phyloP scores from a whole-genome alignment of 1,140 invertebrate genomes.

The Bombus haemorrhoidalis region DNA sequence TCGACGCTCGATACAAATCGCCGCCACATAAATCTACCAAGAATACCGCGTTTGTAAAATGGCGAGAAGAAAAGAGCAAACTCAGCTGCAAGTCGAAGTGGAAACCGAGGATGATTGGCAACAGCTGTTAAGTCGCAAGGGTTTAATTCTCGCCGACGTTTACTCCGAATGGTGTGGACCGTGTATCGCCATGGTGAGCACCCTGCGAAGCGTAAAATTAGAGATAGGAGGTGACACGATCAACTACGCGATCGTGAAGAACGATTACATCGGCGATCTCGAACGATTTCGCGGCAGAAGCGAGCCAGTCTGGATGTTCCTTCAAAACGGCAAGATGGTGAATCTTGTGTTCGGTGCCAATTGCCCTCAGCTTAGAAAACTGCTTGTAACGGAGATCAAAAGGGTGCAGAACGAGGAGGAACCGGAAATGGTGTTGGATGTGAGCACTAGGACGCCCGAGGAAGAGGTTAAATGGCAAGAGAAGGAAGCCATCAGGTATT shows the following conservation, averaged over 20 bases:
- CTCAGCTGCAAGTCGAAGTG: constrained; percentile 89
- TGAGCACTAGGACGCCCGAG: constrained; percentile 28
- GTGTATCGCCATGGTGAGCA: constrained; percentile 91
- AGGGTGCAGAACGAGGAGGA: constrained; percentile 68
- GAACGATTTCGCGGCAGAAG: constrained; percentile 91
- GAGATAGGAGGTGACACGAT: constrained; percentile 91
- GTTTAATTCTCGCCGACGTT: constrained; percentile 91
- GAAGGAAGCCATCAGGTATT: constrained; percentile 69
- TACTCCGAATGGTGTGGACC: constrained; percentile 96
- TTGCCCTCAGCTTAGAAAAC: constrained; percentile 88
- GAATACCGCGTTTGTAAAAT: constrained; percentile 17
- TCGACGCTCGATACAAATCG: not conserved
- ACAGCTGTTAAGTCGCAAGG: constrained; percentile 88
- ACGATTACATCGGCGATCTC: constrained; percentile 88
- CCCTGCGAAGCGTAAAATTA: constrained; percentile 92
- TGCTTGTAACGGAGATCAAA: constrained; percentile 89
- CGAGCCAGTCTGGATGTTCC: constrained; percentile 95
- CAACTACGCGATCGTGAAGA: constrained; percentile 88
- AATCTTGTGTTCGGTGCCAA: constrained; percentile 92
- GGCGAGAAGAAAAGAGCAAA: constrained; percentile 82
- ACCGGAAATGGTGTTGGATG: constrained; percentile 44
- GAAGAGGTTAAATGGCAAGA: constrained; percentile 57
- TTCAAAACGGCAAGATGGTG: constrained; percentile 90
- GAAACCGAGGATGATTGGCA: constrained; percentile 92
- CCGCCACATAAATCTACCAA: not conserved